phyloP scores from a whole-genome alignment of 2,888 invertebrate species.

The Xanthia togata region DNA sequence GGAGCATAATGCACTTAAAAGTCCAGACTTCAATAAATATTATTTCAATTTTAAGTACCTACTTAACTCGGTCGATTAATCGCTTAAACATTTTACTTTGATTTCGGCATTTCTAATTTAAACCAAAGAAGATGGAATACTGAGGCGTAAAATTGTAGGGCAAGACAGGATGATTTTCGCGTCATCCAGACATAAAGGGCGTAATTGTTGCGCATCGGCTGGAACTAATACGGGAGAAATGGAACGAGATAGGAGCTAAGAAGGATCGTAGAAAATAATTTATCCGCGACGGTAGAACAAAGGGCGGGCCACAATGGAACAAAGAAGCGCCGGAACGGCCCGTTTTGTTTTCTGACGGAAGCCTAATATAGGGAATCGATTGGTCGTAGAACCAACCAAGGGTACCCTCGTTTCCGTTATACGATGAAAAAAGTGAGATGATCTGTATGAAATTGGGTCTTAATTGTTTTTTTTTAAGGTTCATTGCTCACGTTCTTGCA shows the following conservation, averaged over 20 bases:
- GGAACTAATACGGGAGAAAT: conserved; percentile 90
- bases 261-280: conserved; percentile 89
- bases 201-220: conserved; percentile 90
- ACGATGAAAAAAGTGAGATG: conserved; percentile 72
- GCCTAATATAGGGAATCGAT: conserved; percentile 88
- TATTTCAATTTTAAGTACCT: conserved; percentile 39
- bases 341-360: conserved; percentile 87
- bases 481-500: background rate
- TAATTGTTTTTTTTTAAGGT: conserved; percentile 56
- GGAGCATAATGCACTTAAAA: conserved; percentile 41
- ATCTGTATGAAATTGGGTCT: conserved; percentile 59
- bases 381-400: conserved; percentile 81
- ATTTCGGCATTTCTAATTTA: conserved; percentile 81
- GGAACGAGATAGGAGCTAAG: conserved; percentile 88
- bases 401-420: conserved; percentile 79
- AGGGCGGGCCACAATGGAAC: conserved; percentile 86
- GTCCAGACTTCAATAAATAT: conserved; percentile 50
- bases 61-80: conserved; percentile 65
- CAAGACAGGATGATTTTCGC: conserved; percentile 88
- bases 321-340: conserved; percentile 85
- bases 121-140: conserved; percentile 82
- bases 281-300: conserved; percentile 89
- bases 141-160: conserved; percentile 88
- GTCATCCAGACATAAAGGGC: conserved; percentile 89
- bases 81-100: conserved; percentile 68